A percentile compares a stretch with the other conserved stretches of the same genome.
Conservation (phyloP, 2,888 invertebrate species). For the Eupithecia centaureata region DNA sequence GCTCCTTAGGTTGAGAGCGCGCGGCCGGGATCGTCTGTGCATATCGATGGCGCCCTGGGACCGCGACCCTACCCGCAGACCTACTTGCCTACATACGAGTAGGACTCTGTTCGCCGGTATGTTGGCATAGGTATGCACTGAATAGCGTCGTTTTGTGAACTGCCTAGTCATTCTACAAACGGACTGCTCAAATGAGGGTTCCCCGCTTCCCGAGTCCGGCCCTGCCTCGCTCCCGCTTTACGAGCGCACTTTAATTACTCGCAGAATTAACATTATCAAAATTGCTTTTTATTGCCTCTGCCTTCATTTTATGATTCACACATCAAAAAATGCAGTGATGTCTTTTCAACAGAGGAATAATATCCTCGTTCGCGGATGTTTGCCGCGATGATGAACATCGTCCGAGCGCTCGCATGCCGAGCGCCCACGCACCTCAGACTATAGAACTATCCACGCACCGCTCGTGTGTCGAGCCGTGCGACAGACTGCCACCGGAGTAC, state of each 20-base stretch:
- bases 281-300: slow-evolving; percentile 26
- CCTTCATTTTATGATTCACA: slow-evolving; percentile 24
- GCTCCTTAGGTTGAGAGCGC: slow-evolving; percentile 16
- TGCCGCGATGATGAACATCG: too few species aligned
- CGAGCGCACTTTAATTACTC: slow-evolving; percentile 30
- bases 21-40: not conserved
- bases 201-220: not conserved
- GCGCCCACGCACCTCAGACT: too few species aligned
- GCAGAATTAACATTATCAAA: slow-evolving; percentile 28
- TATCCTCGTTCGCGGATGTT: too few species aligned
- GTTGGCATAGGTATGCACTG: too few species aligned
- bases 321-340: not conserved
- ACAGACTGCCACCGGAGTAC: not conserved
- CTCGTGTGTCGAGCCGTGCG: not conserved
- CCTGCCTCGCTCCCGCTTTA: slow-evolving; percentile 20
- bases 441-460: too few species aligned
- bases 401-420: too few species aligned
- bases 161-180: too few species aligned
- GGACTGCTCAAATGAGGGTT: too few species aligned
- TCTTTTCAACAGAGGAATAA: not conserved
- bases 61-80: not conserved
- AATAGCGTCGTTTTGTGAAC: too few species aligned
- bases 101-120: too few species aligned
- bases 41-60: not conserved
- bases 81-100: too few species aligned